A percentile compares a stretch with the other conserved stretches of the same genome.
phyloP scores from a whole-genome alignment of 1,140 invertebrate genomes.

The Sarcophaga peregrina region DNA sequence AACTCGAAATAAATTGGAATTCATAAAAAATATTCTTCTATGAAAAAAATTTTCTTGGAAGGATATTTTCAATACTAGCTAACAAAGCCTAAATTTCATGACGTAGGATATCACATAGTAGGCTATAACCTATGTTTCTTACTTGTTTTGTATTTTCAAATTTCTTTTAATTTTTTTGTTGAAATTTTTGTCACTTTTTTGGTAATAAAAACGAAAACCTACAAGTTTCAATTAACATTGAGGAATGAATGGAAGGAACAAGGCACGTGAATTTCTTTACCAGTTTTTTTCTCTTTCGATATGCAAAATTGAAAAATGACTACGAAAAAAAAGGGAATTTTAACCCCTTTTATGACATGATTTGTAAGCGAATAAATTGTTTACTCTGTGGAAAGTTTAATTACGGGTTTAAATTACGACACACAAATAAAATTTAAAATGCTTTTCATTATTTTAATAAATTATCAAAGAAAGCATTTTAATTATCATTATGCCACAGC shows the following conservation, averaged over 20 bases:
- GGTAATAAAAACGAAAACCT: conserved; percentile 33
- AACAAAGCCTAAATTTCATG: too few species aligned
- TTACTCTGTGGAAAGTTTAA: not conserved
- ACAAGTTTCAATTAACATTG: conserved; percentile 36
- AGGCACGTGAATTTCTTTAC: conserved; percentile 6
- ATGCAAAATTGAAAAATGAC: not conserved
- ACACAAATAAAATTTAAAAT: too few species aligned
- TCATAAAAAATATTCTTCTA: too few species aligned
- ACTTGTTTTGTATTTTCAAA: too few species aligned
- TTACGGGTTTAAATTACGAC: not conserved
- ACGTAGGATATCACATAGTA: too few species aligned
- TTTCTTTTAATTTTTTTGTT: not conserved
- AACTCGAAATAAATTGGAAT: too few species aligned
- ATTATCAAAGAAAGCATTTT: too few species aligned
- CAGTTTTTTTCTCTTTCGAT: not conserved
- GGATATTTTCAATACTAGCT: too few species aligned
- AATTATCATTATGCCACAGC: too few species aligned
- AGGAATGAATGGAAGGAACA: not conserved
- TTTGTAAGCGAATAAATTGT: not conserved
- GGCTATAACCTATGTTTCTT: too few species aligned
- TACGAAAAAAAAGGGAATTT: not conserved
- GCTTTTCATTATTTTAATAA: too few species aligned
- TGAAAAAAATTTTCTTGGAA: too few species aligned
- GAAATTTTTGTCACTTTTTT: not conserved
- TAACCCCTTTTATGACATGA: not conserved